Evolutionary conservation across 2,888 invertebrate species (phyloP), one percentile per base, ranked within the genome.

Genomic region (Cantharis flavilabris): DNA sequence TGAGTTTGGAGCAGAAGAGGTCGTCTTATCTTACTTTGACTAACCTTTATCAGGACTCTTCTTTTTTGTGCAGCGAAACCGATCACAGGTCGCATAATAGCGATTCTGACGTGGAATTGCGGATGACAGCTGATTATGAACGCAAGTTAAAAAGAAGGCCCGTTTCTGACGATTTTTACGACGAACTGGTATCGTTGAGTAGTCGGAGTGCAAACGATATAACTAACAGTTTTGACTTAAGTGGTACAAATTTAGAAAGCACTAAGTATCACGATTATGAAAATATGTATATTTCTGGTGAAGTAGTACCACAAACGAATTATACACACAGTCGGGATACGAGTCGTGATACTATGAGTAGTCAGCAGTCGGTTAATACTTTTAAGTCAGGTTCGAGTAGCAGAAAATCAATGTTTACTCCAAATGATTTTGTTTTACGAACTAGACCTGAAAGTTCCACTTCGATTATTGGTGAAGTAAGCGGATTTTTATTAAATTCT

Each of bases 151-250:
- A 94, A 83, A 89, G 95, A 71, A 89, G 94, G 81, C 95, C 95
- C 0, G 90, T 95, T 3, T 94, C 95, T 18, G 94, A 94, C 84
- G 94, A 95, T 82, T 94, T 93, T 70, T 88, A 93, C 64, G 93
- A 93, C 84, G 93, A 94, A 85, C 89, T 94, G 65, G 92, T 92
- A 76, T 91, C 92, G 11, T 87, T 92, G 18, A 89, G 89, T 81
- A 90, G 90, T 76, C 89, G 90, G n/a, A n/a, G 49, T 82, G 90
- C 90, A 72, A 90, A 90, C 81, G 91, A 92, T 71, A 87, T 88
- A 5, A 84, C 89, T 3, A 88, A 90, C 23, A 91, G 91, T 80
- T 89, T 92, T n/a, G 93, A 94, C 84, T 88, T 94, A 71, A 94
- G 9, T 7, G 69, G 62, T 62, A 5, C 18, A 23, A 67, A 28